Evolutionary conservation across 2,797 vertebrate species (phyloP).

Genomic region (Thunnus albacares): DNA sequence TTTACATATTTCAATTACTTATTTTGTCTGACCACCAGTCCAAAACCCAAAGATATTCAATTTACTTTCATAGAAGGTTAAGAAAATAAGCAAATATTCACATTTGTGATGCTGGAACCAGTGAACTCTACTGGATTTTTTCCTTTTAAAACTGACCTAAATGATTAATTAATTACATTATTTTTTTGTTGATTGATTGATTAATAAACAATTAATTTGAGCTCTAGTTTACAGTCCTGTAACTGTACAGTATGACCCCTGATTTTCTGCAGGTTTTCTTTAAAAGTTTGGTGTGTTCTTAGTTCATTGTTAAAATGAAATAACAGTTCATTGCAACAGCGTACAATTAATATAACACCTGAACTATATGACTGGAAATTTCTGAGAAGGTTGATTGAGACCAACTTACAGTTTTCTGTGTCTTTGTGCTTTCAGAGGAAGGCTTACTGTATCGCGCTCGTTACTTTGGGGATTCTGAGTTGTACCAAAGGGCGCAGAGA

Average conservation of each 20-base stretch:
- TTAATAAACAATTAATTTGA: background rate
- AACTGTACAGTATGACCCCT: background rate
- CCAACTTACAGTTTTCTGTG: constrained; percentile 8
- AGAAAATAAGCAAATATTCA: too few relatives aligned
- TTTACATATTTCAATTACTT: background rate
- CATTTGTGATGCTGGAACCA: too few relatives aligned
- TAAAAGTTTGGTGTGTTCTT: too few relatives aligned
- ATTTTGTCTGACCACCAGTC: background rate
- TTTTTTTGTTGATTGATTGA: background rate
- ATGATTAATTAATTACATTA: background rate
- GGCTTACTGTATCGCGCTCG: constrained; percentile 97
- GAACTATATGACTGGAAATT: background rate
- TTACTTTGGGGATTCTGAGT: constrained; percentile 95
- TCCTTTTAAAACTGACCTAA: background rate
- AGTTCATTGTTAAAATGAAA: background rate
- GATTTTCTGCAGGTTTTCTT: background rate
- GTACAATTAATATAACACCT: background rate
- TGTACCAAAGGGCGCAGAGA: constrained; percentile 96
- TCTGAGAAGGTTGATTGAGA: background rate
- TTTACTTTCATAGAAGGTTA: background rate
- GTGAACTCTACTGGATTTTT: background rate
- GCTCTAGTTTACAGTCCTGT: background rate
- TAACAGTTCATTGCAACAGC: background rate
- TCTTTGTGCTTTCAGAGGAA: constrained; percentile 90
- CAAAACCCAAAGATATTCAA: background rate